phyloP scores from a whole-genome alignment of 2,113 vertebrate genomes.

The Neolamprologus toae region DNA sequence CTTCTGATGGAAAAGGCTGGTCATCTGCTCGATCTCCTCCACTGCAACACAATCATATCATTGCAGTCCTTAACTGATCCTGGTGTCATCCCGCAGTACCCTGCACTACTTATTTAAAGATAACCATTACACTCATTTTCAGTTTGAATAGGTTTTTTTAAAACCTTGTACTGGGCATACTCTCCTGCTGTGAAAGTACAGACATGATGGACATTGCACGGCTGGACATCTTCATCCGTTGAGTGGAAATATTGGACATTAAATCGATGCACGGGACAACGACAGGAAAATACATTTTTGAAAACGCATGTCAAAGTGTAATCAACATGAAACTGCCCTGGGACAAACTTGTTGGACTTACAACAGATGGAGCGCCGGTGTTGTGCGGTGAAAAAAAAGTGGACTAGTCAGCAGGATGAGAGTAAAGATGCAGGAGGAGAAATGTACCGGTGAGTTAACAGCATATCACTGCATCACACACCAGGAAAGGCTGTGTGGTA shows the following conservation, averaged over 20 bases:
- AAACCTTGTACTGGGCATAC: not conserved
- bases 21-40: slow-evolving; percentile 96
- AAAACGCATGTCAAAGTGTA: not conserved
- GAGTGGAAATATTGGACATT: not conserved
- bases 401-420: not conserved
- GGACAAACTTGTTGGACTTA: not conserved
- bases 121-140: not conserved
- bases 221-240: not conserved
- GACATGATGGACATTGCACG: not conserved
- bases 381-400: not conserved
- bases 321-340: not conserved
- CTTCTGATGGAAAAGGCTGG: slow-evolving; percentile 89
- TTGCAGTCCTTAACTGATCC: not conserved
- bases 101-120: not conserved
- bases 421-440: not conserved
- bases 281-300: not conserved
- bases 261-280: not conserved
- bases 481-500: not conserved
- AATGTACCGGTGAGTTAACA: not conserved
- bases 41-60: slow-evolving; percentile 59
- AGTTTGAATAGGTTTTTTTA: not conserved
- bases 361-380: not conserved
- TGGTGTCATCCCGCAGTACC: not conserved
- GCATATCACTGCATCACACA: not conserved
- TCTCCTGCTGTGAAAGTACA: not conserved